Base-by-base conservation (phyloP, 1,140 invertebrate species). In the Proctacanthus coquilletti region DNA sequence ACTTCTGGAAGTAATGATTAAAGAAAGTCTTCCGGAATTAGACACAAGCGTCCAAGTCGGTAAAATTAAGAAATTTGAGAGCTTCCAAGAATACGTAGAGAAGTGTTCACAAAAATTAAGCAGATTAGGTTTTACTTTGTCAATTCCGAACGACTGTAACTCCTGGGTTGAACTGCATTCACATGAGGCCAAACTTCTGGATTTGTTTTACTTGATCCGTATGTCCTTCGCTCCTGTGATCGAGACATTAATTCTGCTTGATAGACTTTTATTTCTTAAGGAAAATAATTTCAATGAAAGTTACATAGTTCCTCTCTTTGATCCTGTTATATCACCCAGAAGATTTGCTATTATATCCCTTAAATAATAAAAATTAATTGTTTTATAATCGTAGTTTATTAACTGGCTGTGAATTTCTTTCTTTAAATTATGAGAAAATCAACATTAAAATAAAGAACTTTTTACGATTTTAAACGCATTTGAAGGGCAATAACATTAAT, bases 241-340 rank as follows among this genome's bases (percentile, higher is more conserved):
- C 21, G 91, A 96, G 64, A 73, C 71, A 45, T 61, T 88, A 1
- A 80, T 94, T 45, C 64, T 93, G 32, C 60, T 93, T 14, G 89
- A 96, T 62, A 72, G 86, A 52, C 54, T 84, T 18, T 58, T 91
- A 37, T 93, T 72, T 68, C 69, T 95, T 5, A 53, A 71, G 40
- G 83, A 89, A 56, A 63, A 70, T 49, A 67, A 67, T 18, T 70
- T 75, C 49, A 46, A 62, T 3, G 64, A 74, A 42, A 66, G 74
- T n/a, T 73, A 67, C 62, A 51, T 85, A 27, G 68, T 81, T 15
- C 68, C 74, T 47, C 55, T 85, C 31, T 86, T 88, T 59, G 74
- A 86, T 66, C 74, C 80, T 15, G 60, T 76, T 9, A 55, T 82
- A 33, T 86, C 82, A 6, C 83, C 83, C 4, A 65, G 82, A 47